phyloP scores from a whole-genome alignment of 2,113 vertebrate genomes.

The Lepus timidus region DNA sequence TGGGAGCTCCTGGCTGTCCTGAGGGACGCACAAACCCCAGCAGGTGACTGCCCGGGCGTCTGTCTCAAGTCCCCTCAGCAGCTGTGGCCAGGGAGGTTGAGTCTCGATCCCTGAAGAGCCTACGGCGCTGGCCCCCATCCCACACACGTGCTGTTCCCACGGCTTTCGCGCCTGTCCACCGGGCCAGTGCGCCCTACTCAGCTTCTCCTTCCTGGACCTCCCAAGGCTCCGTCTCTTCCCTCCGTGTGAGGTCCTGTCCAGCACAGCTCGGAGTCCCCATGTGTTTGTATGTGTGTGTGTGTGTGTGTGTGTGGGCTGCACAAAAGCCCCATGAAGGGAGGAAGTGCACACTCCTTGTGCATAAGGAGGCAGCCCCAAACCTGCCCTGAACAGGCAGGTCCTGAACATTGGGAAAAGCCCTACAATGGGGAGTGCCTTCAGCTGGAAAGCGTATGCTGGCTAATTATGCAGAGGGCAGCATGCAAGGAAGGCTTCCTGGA shows the following conservation, averaged over 20 bases:
- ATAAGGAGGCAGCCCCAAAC: background rate
- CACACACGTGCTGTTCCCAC: accelerated
- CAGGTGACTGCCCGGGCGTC: background rate
- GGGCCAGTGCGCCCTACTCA: accelerated
- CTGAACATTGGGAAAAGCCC: background rate
- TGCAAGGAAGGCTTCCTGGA: constrained; percentile 33
- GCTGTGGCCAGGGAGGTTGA: background rate
- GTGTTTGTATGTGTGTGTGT: too few species aligned
- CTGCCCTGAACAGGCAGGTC: background rate
- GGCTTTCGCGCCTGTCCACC: accelerated
- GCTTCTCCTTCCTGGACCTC: accelerated
- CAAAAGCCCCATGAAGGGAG: too few species aligned
- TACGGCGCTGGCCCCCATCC: too few species aligned
- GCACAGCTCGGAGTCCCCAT: too few species aligned
- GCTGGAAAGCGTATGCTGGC: background rate
- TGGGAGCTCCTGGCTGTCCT: too few species aligned
- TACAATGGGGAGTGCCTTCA: background rate
- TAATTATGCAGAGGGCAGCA: background rate
- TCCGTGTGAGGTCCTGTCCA: accelerated
- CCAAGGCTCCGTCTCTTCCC: accelerated
- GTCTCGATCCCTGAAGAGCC: too few species aligned
- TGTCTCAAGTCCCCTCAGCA: background rate
- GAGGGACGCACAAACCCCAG: too few species aligned
- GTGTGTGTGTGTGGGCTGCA: background rate
- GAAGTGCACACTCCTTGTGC: accelerated